Evolutionary conservation across 2,888 invertebrate species (phyloP).

Genomic region (Andricus quercusramuli): DNA sequence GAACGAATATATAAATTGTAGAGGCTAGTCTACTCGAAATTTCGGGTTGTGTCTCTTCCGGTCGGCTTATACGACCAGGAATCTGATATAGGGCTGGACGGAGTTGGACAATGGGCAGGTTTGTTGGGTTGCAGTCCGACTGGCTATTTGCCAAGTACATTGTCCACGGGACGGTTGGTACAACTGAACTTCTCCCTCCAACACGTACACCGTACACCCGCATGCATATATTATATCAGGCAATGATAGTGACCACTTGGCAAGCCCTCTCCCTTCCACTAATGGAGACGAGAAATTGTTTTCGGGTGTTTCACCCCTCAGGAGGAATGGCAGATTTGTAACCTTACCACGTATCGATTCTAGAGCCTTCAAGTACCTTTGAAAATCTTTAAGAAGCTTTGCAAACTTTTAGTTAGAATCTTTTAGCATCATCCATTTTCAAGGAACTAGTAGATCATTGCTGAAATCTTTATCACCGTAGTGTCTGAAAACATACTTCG

Average conservation of each 20-base stretch:
- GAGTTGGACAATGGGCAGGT: slow-evolving; percentile 70
- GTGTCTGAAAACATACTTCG: background rate
- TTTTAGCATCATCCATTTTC: too few species aligned
- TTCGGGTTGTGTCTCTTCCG: slow-evolving; percentile 56
- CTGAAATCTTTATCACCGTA: background rate
- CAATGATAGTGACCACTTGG: slow-evolving; percentile 65
- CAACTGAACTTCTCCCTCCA: slow-evolving; percentile 64
- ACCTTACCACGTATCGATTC: background rate
- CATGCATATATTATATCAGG: slow-evolving; percentile 62
- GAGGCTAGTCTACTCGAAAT: slow-evolving; percentile 42
- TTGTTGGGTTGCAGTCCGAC: slow-evolving; percentile 66
- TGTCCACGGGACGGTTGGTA: slow-evolving; percentile 67
- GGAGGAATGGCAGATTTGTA: slow-evolving; percentile 42
- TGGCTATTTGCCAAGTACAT: slow-evolving; percentile 72
- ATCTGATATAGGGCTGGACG: slow-evolving; percentile 63
- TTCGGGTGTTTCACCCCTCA: slow-evolving; percentile 51
- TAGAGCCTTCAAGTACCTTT: background rate
- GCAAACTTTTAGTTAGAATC: too few species aligned
- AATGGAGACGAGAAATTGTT: slow-evolving; percentile 63
- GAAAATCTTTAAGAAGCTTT: background rate
- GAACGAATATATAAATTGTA: slow-evolving; percentile 38
- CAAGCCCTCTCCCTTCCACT: slow-evolving; percentile 55
- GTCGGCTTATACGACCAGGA: slow-evolving; percentile 57
- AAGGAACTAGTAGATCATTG: too few species aligned
- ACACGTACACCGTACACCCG: slow-evolving; percentile 45